A percentile compares a stretch with the other conserved stretches of the same genome.
Evolutionary conservation across 2,113 vertebrate genomes (phyloP).

Genomic region (Noctilio leporinus): DNA sequence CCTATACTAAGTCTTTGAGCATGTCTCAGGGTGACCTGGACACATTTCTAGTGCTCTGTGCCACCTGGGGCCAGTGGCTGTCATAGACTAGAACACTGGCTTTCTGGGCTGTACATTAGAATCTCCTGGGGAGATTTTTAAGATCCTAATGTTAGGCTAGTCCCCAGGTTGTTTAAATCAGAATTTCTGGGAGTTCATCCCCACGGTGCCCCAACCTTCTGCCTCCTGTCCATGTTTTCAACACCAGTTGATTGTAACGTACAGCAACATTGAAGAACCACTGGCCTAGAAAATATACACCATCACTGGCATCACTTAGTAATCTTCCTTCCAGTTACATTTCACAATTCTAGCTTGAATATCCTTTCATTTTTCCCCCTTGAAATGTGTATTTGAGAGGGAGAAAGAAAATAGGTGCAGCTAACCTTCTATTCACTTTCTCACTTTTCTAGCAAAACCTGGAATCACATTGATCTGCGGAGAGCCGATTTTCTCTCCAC

Average conservation of each 20-base stretch:
- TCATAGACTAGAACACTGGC: neutral
- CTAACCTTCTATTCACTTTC: neutral
- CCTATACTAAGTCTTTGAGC: neutral
- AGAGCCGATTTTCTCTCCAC: neutral
- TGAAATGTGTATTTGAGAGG: neutral
- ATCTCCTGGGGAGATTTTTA: neutral
- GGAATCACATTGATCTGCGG: neutral
- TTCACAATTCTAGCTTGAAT: neutral
- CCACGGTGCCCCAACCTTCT: neutral
- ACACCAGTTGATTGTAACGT: neutral
- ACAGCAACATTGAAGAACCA: neutral
- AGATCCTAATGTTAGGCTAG: neutral
- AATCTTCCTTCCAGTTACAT: neutral
- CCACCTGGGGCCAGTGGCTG: no score
- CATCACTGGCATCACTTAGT: neutral
- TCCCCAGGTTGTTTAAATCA: neutral
- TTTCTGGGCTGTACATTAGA: neutral
- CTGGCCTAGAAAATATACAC: neutral
- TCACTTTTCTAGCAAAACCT: neutral
- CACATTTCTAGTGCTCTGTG: neutral
- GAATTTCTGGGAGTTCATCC: neutral
- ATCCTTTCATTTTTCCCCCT: neutral
- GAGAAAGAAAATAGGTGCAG: neutral
- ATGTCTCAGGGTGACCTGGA: neutral
- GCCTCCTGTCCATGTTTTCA: neutral